A percentile compares a stretch with the other conserved stretches of the same genome.
Conservation (phyloP, 2,113 vertebrate genomes). For the Dermatemys mawii region DNA sequence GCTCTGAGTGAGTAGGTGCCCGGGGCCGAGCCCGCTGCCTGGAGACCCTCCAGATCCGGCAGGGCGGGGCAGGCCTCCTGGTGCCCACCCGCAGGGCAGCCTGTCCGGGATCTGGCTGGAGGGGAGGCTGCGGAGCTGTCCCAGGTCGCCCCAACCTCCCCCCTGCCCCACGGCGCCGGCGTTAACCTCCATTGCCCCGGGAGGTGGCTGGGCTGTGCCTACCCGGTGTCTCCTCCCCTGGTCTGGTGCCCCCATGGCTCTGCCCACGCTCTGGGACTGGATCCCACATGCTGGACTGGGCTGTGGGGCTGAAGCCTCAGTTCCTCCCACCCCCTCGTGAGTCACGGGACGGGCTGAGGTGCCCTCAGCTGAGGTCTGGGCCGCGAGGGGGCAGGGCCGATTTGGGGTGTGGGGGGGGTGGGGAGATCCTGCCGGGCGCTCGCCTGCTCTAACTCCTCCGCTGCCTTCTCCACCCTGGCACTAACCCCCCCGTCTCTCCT, state of each 20-base stretch:
- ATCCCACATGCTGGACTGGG: not conserved
- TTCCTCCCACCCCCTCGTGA: not conserved
- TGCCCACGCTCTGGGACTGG: not conserved
- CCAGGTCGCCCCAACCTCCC: not conserved
- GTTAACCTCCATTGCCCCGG: not conserved
- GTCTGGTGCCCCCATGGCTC: not conserved
- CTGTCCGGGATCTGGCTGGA: not conserved
- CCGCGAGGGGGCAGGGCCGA: not conserved
- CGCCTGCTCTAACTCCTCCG: constrained; percentile 37
- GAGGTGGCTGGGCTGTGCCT: not conserved
- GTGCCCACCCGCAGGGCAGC: too few relatives aligned
- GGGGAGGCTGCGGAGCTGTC: not conserved
- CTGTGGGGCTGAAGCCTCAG: not conserved
- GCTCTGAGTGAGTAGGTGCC: constrained; percentile 90
- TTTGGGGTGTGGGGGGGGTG: not conserved
- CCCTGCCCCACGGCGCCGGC: rapidly evolving
- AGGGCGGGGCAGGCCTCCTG: not conserved
- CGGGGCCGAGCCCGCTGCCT: not conserved
- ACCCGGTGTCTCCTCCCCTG: not conserved
- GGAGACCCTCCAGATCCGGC: not conserved
- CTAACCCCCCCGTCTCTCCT: constrained; percentile 70
- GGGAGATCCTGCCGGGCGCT: not conserved
- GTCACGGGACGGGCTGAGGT: too few relatives aligned
- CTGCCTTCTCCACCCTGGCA: constrained; percentile 40
- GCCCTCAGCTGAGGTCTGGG: too few relatives aligned